A percentile compares a stretch with the other conserved stretches of the same genome.
These are phyloP conservation scores for Malurus elegans DNA, from an alignment of 2,113 vertebrate species.

Conservation along the genomic window DNA sequence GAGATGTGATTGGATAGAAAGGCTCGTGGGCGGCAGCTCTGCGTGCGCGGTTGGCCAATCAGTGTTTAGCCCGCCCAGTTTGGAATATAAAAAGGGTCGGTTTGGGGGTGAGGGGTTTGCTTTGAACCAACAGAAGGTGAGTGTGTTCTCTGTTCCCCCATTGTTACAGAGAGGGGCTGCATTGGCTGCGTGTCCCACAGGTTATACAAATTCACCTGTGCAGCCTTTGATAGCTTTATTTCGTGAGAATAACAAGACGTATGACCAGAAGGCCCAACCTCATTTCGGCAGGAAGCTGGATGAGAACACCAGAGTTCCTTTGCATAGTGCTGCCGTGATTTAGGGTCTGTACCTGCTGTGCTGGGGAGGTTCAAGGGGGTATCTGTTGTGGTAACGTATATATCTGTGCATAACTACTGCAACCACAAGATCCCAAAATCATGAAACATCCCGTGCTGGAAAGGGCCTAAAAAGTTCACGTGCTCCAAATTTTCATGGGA, in stretches of 20 bases:
- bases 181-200: accelerated
- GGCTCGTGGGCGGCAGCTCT: no score
- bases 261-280: neutral
- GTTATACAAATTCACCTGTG: neutral
- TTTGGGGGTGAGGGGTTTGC: no score
- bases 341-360: neutral
- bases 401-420: neutral
- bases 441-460: neutral
- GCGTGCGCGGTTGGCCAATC: no score
- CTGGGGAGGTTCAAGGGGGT: neutral
- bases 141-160: no score
- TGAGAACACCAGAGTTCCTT: neutral
- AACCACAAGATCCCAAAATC: neutral
- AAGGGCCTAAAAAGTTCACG: accelerated
- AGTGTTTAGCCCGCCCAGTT: no score
- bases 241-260: neutral
- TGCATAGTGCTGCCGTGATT: neutral
- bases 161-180: neutral
- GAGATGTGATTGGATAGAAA: no score
- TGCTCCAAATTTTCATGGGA: neutral
- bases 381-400: neutral
- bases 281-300: neutral
- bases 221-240: neutral
- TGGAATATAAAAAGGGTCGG: no score
- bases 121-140: no score